Conservation (phyloP, 1,140 invertebrate genomes). For the Rhyacophila brunnea region DNA sequence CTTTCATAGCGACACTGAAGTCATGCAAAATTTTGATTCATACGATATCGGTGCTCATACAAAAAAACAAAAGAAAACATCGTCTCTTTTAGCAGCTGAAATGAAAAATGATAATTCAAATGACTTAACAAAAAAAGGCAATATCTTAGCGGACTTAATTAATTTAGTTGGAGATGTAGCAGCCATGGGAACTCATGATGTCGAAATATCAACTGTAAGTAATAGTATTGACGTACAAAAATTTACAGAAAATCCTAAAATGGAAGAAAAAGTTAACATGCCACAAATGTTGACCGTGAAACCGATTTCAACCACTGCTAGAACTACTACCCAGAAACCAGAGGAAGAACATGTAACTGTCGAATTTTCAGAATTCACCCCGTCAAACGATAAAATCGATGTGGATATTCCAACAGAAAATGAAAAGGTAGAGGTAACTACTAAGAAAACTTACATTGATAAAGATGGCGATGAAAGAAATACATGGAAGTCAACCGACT, state of each 20-base stretch:
- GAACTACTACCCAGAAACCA: constrained; percentile 5
- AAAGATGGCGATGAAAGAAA: constrained; percentile 29
- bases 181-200: constrained; percentile 45
- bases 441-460: constrained; percentile 30
- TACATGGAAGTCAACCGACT: constrained; percentile 31
- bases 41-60: constrained; percentile 8
- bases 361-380: constrained; percentile 27
- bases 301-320: not conserved
- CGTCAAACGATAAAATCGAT: constrained; percentile 36
- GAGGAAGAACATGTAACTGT: constrained; percentile 8
- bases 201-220: constrained; percentile 30
- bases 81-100: constrained; percentile 3
- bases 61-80: constrained; percentile 33
- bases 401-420: constrained; percentile 22
- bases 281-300: constrained; percentile 4
- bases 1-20: not conserved
- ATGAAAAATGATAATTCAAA: constrained; percentile 24
- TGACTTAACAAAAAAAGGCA: constrained; percentile 41
- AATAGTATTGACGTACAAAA: constrained; percentile 26
- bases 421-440: constrained; percentile 33
- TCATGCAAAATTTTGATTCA: constrained; percentile 6
- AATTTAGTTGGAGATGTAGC: constrained; percentile 52
- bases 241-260: constrained; percentile 2
- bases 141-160: constrained; percentile 48
- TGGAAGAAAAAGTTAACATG: not conserved